phyloP scores from a whole-genome alignment of 2,797 vertebrate genomes.

The Scolopax rusticola region DNA sequence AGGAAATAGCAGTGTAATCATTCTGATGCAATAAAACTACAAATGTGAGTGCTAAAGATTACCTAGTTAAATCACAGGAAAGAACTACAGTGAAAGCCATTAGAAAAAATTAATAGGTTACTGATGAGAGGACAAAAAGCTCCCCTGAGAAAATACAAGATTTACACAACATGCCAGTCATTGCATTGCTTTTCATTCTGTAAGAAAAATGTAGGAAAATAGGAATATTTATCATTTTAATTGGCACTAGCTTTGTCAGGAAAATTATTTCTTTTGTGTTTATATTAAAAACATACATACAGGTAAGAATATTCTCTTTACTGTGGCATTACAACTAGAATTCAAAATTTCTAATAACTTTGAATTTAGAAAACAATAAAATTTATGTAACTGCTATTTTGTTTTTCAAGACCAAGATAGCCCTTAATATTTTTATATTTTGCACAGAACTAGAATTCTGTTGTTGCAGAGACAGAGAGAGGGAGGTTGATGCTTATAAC shows the following conservation, averaged over 20 bases:
- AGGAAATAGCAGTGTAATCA: neutral
- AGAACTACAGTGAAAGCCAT: neutral
- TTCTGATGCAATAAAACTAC: neutral
- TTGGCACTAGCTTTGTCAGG: neutral
- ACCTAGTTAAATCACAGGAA: neutral
- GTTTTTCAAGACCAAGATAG: neutral
- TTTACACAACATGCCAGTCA: neutral
- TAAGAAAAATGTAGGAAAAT: neutral
- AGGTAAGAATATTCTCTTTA: neutral
- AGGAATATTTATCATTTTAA: neutral
- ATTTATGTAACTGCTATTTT: neutral
- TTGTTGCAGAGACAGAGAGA: neutral
- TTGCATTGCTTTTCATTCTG: neutral
- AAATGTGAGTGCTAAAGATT: neutral
- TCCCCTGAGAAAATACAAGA: neutral
- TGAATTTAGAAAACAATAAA: neutral
- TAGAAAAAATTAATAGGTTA: neutral
- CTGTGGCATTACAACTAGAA: neutral
- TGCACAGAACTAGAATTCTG: neutral
- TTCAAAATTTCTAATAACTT: neutral
- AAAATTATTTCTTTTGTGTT: neutral
- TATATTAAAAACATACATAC: neutral
- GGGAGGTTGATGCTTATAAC: neutral
- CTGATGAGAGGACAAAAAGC: neutral
- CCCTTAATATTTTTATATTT: neutral